These are phyloP conservation scores for Leptonema lineaticorne DNA, from an alignment of 1,140 invertebrate genomes.

Conservation along the genomic window DNA sequence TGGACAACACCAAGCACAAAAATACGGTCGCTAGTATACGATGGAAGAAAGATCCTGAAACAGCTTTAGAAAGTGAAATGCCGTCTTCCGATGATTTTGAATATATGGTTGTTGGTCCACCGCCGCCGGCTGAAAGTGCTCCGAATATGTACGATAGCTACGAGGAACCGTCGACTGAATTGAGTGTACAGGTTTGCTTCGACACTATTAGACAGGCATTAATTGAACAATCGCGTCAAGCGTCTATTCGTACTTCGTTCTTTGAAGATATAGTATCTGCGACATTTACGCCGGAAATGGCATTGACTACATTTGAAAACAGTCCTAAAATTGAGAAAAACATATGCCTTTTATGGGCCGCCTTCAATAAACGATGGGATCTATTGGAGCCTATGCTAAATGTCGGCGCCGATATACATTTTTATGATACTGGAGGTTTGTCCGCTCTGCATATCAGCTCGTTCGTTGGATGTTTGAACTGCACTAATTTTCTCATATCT, in stretches of 20 bases:
- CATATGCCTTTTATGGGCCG: constrained; percentile 67
- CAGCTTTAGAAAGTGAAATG: constrained; percentile 63
- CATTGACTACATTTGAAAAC: constrained; percentile 54
- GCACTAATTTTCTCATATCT: constrained; percentile 66
- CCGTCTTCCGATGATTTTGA: constrained; percentile 66
- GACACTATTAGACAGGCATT: constrained; percentile 71
- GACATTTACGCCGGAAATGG: constrained; percentile 60
- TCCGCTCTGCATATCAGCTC: constrained; percentile 73
- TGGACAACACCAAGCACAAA: constrained; percentile 45
- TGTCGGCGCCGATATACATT: constrained; percentile 67
- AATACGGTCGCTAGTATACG: constrained; percentile 48
- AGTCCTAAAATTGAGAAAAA: constrained; percentile 66
- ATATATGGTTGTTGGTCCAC: constrained; percentile 72
- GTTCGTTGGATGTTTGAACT: constrained; percentile 72
- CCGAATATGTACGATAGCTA: constrained; percentile 75
- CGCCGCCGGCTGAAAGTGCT: constrained; percentile 70
- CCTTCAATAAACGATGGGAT: constrained; percentile 67
- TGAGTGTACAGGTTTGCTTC: constrained; percentile 71
- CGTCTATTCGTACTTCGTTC: constrained; percentile 64
- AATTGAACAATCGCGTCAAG: constrained; percentile 68
- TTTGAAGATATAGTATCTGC: constrained; percentile 70
- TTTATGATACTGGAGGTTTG: constrained; percentile 67
- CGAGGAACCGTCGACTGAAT: constrained; percentile 67
- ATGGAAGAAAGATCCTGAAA: constrained; percentile 58
- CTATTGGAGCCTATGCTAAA: constrained; percentile 62